Evolutionary conservation across 2,888 invertebrate species (phyloP).

Genomic region (Unio pictorum): DNA sequence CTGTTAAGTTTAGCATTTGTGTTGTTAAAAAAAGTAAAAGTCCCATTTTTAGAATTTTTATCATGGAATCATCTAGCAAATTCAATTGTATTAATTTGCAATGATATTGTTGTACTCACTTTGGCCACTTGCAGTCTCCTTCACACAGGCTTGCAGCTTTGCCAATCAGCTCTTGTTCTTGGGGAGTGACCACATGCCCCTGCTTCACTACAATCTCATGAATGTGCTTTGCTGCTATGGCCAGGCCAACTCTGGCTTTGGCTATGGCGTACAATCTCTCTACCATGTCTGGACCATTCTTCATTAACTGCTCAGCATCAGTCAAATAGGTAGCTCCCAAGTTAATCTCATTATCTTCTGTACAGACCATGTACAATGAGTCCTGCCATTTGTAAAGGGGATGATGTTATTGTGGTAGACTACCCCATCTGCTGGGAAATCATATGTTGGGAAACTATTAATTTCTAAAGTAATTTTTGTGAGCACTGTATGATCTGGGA

Average conservation of each 20-base stretch:
- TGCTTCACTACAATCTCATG: constrained; percentile 22
- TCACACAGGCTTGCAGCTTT: constrained; percentile 35
- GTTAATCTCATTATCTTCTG: constrained; percentile 10
- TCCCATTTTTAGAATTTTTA: no score
- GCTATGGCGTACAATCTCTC: constrained; percentile 42
- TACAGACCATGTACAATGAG: constrained; percentile 19
- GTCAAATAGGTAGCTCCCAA: constrained; percentile 23
- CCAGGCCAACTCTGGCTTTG: constrained; percentile 40
- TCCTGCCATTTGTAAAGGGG: constrained; percentile 12
- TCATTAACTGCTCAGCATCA: constrained; percentile 14
- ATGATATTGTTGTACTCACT: constrained; percentile 11
- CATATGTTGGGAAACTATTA: no score
- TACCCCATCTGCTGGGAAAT: no score
- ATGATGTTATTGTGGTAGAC: background rate
- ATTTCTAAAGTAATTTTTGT: no score
- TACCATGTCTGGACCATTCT: constrained; percentile 17
- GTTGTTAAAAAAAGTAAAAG: no score
- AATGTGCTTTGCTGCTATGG: constrained; percentile 39
- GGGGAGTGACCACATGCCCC: constrained; percentile 2
- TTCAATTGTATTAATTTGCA: no score
- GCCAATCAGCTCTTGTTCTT: constrained; percentile 29
- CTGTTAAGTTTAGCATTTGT: no score
- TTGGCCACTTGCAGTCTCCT: no score
- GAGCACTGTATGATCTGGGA: no score
- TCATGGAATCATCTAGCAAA: no score